These are phyloP conservation scores for Slavum lentiscoides DNA, from an alignment of 2,888 invertebrate genomes.

Conservation along the genomic window DNA sequence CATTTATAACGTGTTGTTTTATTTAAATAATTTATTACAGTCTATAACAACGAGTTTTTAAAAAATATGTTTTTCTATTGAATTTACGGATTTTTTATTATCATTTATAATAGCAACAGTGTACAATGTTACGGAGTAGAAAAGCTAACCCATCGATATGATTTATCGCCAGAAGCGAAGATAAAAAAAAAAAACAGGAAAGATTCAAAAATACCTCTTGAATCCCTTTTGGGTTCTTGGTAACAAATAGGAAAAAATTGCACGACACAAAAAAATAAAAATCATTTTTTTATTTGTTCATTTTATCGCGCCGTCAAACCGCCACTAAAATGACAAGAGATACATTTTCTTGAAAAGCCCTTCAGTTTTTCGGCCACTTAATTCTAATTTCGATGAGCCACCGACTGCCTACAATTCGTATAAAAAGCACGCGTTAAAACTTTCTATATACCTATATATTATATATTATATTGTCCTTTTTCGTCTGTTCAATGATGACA, in stretches of 20 bases:
- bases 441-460: neutral
- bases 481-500: neutral
- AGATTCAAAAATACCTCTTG: slow-evolving; percentile 7
- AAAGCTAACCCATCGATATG: neutral
- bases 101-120: neutral
- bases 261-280: neutral
- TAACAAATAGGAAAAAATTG: slow-evolving; percentile 15
- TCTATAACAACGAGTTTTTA: neutral
- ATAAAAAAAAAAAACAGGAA: slow-evolving; percentile 1
- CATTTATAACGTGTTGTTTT: neutral
- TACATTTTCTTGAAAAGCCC: slow-evolving; percentile 2
- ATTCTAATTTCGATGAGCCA: slow-evolving; percentile 21
- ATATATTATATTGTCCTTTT: neutral
- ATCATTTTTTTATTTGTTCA: neutral
- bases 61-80: neutral
- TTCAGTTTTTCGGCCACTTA: neutral
- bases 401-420: neutral
- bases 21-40: neutral
- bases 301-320: neutral
- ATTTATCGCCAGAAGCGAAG: neutral
- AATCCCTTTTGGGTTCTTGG: slow-evolving; percentile 26
- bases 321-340: neutral
- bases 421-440: slow-evolving; percentile 12
- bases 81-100: slow-evolving; percentile 8
- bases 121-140: neutral